Conservation (phyloP, 23 tunicate genomes). For the Trididemnum clinides region DNA sequence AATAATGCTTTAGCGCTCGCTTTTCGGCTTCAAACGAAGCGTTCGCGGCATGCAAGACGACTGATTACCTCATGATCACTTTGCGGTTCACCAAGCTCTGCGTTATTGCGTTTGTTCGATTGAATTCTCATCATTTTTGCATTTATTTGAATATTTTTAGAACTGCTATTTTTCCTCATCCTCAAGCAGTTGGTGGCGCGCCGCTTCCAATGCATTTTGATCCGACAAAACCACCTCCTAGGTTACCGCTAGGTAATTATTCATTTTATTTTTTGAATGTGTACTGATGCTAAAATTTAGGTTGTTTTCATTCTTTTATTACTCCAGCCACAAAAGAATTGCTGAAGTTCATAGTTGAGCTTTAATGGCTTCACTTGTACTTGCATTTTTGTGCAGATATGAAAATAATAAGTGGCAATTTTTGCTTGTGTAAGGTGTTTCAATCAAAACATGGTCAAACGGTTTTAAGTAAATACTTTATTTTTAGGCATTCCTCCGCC, state of each 20-base stretch:
- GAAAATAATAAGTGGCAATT: too few relatives aligned
- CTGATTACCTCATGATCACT: too few relatives aligned
- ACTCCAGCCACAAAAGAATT: too few relatives aligned
- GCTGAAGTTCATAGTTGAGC: too few relatives aligned
- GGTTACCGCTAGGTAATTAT: constrained; percentile 51
- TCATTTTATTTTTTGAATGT: background rate
- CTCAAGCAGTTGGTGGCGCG: constrained; percentile 33
- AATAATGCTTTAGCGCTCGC: too few relatives aligned
- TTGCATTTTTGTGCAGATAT: too few relatives aligned
- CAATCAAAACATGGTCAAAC: background rate
- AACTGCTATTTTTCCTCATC: constrained; percentile 1
- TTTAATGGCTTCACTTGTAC: too few relatives aligned
- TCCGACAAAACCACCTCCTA: constrained; percentile 88
- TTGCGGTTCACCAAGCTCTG: background rate
- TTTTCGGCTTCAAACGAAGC: too few relatives aligned
- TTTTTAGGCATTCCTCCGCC: constrained; percentile 50
- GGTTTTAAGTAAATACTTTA: background rate
- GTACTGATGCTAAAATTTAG: background rate
- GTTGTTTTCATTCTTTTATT: too few relatives aligned
- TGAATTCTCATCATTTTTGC: background rate
- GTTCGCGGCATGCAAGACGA: too few relatives aligned
- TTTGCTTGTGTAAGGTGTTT: background rate
- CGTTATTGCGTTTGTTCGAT: too few relatives aligned
- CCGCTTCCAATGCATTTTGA: constrained; percentile 62
- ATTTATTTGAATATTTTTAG: background rate